These are phyloP conservation scores for Drosophila pachea DNA, from an alignment of 1,140 invertebrate genomes.

Conservation along the genomic window DNA sequence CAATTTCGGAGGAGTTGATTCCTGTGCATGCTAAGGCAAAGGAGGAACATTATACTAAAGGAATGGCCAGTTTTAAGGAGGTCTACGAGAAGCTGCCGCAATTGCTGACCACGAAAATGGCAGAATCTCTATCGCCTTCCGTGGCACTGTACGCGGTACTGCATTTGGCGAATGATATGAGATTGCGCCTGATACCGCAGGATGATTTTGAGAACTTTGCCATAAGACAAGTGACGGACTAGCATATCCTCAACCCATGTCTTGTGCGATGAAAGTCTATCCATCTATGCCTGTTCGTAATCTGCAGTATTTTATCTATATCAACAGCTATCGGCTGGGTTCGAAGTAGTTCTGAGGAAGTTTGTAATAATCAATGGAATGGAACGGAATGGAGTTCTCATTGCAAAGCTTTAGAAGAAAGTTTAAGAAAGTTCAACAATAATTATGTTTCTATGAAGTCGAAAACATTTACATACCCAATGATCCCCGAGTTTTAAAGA, in stretches of 20 bases:
- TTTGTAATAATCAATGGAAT: no score
- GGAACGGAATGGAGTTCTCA: no score
- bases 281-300: background rate
- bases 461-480: no score
- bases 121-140: slow-evolving; percentile 84
- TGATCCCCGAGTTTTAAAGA: no score
- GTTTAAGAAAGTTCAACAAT: no score
- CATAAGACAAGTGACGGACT: slow-evolving; percentile 69
- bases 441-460: no score
- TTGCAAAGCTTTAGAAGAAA: no score
- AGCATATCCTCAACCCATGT: background rate
- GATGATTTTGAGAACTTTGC: slow-evolving; percentile 64
- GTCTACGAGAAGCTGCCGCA: slow-evolving; percentile 82
- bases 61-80: slow-evolving; percentile 77
- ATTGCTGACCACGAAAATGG: slow-evolving; percentile 81
- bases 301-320: background rate
- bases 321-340: no score
- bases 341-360: no score
- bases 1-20: slow-evolving; percentile 38
- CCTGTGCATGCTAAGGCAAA: slow-evolving; percentile 45
- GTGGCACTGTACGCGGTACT: slow-evolving; percentile 87
- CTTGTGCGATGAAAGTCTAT: background rate
- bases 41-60: slow-evolving; percentile 54
- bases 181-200: slow-evolving; percentile 66
- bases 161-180: slow-evolving; percentile 87